Conservation (phyloP, 1,140 invertebrate species). For the Pemphigus obesinymphae region DNA sequence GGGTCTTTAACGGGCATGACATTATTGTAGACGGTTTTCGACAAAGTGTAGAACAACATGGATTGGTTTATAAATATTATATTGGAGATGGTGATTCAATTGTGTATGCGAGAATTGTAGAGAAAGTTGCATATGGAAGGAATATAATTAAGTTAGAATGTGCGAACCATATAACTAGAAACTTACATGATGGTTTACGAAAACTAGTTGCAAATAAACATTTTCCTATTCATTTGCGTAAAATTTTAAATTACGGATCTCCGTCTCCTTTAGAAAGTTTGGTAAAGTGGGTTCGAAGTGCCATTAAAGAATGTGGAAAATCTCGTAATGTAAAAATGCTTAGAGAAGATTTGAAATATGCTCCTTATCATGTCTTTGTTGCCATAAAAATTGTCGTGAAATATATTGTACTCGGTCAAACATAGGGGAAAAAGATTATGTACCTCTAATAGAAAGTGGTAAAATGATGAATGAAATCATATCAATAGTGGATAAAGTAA, state of each 20-base stretch:
- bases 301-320: neutral
- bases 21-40: constrained; percentile 1
- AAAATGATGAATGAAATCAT: too few species aligned
- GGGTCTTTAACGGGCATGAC: neutral
- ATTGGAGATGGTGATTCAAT: too few species aligned
- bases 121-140: neutral
- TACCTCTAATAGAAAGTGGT: too few species aligned
- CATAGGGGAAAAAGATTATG: too few species aligned
- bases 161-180: neutral
- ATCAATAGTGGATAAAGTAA: too few species aligned
- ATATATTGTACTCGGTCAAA: too few species aligned
- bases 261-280: neutral
- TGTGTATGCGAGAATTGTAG: too few species aligned
- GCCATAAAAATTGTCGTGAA: too few species aligned
- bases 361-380: neutral
- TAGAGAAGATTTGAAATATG: neutral
- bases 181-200: neutral
- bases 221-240: too few species aligned
- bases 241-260: too few species aligned
- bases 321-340: neutral
- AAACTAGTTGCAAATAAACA: too few species aligned
- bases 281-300: neutral
- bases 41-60: neutral
- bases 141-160: constrained; percentile 1
- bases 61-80: neutral